Base-by-base conservation (phyloP, 1,140 invertebrate species). In the Mamestra configurata region DNA sequence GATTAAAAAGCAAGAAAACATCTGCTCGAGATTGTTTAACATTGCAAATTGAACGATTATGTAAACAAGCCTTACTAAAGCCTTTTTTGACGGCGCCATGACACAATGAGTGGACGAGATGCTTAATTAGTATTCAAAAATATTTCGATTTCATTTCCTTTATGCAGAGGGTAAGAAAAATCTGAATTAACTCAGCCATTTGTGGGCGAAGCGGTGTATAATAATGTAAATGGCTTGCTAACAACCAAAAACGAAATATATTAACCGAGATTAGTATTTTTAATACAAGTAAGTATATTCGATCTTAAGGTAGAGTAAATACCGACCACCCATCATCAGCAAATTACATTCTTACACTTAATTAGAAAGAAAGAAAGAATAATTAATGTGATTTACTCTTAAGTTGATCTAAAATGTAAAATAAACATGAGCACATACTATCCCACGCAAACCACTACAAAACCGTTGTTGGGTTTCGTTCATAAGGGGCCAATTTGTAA, bases 41-140 rank as follows among this genome's bases (percentile, higher is more conserved):
- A 94, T 94, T 93, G 91, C 93, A 93, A 93, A 94, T 94, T 90
- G 84, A 91, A 90, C 89, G 86, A 89, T 94, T 93, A 91, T 91
- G 91, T 93, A 94, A 92, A 93, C 90, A 92, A 94, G 88, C 88
- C 87, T 88, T 89, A 82, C 64, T 80, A 85, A 85, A 86, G 85
- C 86, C 89, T 94, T 92, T 93, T 92, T 91, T 86, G 81, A 72
- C 61, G 78, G 79, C 83, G 66, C 77, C 84, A 86, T 86, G 84
- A 88, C 85, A 87, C 86, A 89, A 92, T 89, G 87, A 90, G 82
- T 85, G 82, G 85, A 61, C 81, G 80, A 79, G 80, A 86, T 81
- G 80, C 72, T 87, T 84, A 89, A 91, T 92, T 89, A 92, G 72
- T 89, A 92, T 90, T 90, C 87, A 90, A 89, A 90, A 89, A 92